phyloP scores from a whole-genome alignment of 2,113 vertebrate genomes.

The Indicator indicator region DNA sequence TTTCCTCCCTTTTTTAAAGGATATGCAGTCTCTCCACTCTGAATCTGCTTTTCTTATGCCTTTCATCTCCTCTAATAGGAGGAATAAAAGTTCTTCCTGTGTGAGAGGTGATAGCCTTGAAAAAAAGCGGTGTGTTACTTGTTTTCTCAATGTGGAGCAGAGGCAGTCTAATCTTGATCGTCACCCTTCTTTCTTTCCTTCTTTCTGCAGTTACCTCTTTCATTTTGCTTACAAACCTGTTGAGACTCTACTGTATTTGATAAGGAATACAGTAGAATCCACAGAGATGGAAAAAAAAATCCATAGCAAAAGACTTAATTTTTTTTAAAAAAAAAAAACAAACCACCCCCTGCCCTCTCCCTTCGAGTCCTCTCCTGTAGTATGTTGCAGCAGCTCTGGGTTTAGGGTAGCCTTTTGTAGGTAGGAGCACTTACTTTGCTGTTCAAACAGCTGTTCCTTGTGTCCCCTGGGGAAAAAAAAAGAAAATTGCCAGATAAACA shows the following conservation, averaged over 20 bases:
- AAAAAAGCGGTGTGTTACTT: not conserved
- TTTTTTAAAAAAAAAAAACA: not conserved
- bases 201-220: not conserved
- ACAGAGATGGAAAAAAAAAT: not conserved
- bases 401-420: slow-evolving; percentile 8
- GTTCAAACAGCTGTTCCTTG: not conserved
- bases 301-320: not conserved
- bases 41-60: not conserved
- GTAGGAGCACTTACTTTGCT: not conserved
- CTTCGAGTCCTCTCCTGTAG: not conserved
- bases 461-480: not conserved
- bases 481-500: not conserved
- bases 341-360: not conserved
- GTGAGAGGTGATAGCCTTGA: not conserved
- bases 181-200: not conserved
- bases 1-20: not conserved
- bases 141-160: not conserved
- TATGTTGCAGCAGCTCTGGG: not conserved
- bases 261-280: not conserved
- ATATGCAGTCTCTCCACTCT: not conserved
- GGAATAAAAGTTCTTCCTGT: not conserved
- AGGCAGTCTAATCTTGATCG: not conserved
- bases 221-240: not conserved
- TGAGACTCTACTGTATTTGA: not conserved
- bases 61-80: not conserved